Percentiles rank a stretch among this genome's conserved stretches.
phyloP scores from a whole-genome alignment of 2,888 invertebrate species.

The Linyphia triangularis region DNA sequence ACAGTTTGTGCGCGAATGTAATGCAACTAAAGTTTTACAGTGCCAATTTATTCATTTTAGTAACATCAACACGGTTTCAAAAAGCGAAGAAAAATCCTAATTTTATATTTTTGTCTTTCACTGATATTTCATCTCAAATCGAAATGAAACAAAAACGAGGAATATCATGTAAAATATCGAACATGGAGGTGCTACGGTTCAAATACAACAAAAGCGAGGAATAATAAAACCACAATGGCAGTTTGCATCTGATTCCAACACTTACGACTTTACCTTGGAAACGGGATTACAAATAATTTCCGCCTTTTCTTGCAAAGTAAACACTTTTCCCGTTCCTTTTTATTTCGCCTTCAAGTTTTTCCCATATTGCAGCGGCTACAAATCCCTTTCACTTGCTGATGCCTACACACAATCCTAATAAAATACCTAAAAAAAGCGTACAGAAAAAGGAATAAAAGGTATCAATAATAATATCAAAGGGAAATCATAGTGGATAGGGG shows the following conservation, averaged over 20 bases:
- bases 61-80: too few relatives aligned
- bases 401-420: not conserved
- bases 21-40: too few relatives aligned
- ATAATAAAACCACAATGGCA: slow-evolving; percentile 39
- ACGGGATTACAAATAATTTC: slow-evolving; percentile 74
- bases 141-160: not conserved
- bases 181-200: not conserved
- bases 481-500: slow-evolving; percentile 56
- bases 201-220: slow-evolving; percentile 20
- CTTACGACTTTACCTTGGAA: slow-evolving; percentile 36
- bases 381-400: slow-evolving; percentile 45
- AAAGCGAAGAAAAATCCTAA: too few relatives aligned
- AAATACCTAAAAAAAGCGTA: not conserved
- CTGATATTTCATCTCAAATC: not conserved
- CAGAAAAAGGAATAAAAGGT: slow-evolving; percentile 40
- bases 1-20: too few relatives aligned
- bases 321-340: slow-evolving; percentile 61
- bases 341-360: slow-evolving; percentile 39
- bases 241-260: slow-evolving; percentile 8
- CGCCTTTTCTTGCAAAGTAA: slow-evolving; percentile 59
- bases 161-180: not conserved
- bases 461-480: slow-evolving; percentile 67
- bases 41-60: too few relatives aligned
- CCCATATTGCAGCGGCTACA: slow-evolving; percentile 47
- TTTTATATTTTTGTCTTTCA: too few relatives aligned